Base-by-base conservation (phyloP, 92 coral and sea anemone species). In the Epizoanthus illoricatus region DNA sequence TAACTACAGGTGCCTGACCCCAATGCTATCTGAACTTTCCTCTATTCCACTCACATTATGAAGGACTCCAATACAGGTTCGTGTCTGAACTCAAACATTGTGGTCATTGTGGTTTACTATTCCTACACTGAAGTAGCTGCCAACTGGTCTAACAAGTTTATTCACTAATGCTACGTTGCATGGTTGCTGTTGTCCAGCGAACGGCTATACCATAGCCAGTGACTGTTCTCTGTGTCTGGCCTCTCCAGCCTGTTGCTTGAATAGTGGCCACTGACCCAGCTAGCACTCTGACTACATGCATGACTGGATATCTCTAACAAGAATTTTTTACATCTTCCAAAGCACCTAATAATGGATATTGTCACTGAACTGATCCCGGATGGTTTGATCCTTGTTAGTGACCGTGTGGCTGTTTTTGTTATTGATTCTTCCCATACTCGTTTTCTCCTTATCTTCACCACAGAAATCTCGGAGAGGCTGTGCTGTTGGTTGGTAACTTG, bases 71-170 rank as follows among this genome's bases (percentile, higher is more conserved):
- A 92, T 88, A 18, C 85, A 47, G 3, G 89, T 87, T 66, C 82
- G 84, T 33, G 92, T 92, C 65, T 76, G 89, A 49, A 92, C 80
- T 92, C 95, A 92, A 7, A 89, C 73, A 65, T 92, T 89, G 16
- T 80, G 80, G n/a, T 81, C 85, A 24, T 43, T 86, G 49, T 86
- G 42, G 17, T 89, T 91, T 2, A 80, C 91, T 69, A 89, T 84
- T 84, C 90, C 73, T 10, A 86, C 95, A 86, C 68, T 69, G 21
- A 80, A 69, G 16, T 64, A 80, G 52, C 33, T 15, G 49, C 49
- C 43, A 64, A 23, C 39, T 59, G 80, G 80, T 18, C 69, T 62
- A 9, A 84, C 84, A 5, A 84, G 43, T 18, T 87, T 91, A 83
- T 85, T 86, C 36, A 85, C 84, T 28, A 85, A 69, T 42, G 81